Conservation (phyloP, 2,888 invertebrate species). For the Imbricaverruca yamaguchii region DNA sequence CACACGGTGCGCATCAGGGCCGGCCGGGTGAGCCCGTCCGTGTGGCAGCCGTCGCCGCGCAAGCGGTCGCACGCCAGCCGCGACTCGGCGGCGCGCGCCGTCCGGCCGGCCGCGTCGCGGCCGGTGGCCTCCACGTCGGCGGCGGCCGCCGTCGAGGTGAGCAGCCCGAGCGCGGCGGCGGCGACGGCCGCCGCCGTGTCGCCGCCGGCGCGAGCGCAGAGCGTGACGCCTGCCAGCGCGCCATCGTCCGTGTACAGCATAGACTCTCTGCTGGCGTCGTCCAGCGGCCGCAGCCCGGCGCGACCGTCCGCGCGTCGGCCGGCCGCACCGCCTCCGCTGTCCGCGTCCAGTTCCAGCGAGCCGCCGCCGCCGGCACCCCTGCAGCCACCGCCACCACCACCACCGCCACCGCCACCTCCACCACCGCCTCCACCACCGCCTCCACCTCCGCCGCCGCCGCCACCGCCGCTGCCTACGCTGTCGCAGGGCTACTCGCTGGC, state of each 20-base stretch:
- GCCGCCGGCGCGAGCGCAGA: not conserved
- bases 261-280: slow-evolving; percentile 5
- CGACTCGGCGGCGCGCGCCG: not conserved
- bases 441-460: not conserved
- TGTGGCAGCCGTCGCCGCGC: not conserved
- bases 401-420: not conserved
- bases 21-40: not conserved
- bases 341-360: not conserved
- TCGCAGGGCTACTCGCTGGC: not conserved
- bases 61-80: not conserved
- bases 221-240: not conserved
- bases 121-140: not conserved
- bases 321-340: not conserved
- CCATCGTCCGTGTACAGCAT: not conserved
- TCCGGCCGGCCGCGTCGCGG: not conserved
- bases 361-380: not conserved
- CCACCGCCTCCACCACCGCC: not conserved
- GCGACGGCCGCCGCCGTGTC: not conserved
- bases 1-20: slow-evolving; percentile 2
- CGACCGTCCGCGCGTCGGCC: not conserved
- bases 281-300: not conserved
- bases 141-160: not conserved
- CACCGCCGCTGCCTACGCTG: not conserved
- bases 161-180: not conserved
- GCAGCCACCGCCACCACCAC: not conserved